Evolutionary conservation across 2,113 vertebrate species (phyloP), one percentile per base, ranked within the genome.

Genomic region (Salvelinus alpinus): DNA sequence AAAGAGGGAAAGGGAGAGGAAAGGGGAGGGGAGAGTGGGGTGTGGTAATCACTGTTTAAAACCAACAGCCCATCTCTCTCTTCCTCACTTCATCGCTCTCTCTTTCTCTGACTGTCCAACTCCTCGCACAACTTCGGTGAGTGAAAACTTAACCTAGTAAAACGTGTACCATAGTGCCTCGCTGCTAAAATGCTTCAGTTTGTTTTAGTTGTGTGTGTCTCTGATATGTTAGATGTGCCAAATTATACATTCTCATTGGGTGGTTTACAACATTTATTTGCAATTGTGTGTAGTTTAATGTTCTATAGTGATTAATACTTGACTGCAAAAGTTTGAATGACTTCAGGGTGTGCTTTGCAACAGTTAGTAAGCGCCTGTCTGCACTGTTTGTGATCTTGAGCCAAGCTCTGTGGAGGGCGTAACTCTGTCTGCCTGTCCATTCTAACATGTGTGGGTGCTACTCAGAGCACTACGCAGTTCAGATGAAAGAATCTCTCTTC

Each of bases 11-110:
- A 9, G 2, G 38, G 54, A 57, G 54, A 31, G 29, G 29, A 31
- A 31, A 20, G 18, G 54, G 18, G 54, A 57, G 18, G 5, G 3
- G 31, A 34, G 34, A 34, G 48, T n/a, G 38, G 48, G 64, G 79
- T 27, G 77, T 73, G 79, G 54, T 22, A 64, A 60, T 57, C 18
- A 4, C 34, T 48, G 69, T 31, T 85, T 83, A 88, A 76, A 83
- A 83, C 5, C 27, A 3, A n/a, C n/a, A n/a, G 20, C 9, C 4
- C 66, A 38, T 66, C 64, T 62, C 38, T 12, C 62, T 20, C 31
- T 13, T 27, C 31, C 8, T 38, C 73, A 78, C 60, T 80, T 27
- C 59, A 54, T 76, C 57, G 34, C 64, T 59, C 14, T 31, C 5
- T 27, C 24, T 27, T 38, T 24, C n/a, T 62, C 60, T 74, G 16